These are phyloP conservation scores for Panthera uncia DNA, from an alignment of 2,113 vertebrate genomes.

Conservation along the genomic window DNA sequence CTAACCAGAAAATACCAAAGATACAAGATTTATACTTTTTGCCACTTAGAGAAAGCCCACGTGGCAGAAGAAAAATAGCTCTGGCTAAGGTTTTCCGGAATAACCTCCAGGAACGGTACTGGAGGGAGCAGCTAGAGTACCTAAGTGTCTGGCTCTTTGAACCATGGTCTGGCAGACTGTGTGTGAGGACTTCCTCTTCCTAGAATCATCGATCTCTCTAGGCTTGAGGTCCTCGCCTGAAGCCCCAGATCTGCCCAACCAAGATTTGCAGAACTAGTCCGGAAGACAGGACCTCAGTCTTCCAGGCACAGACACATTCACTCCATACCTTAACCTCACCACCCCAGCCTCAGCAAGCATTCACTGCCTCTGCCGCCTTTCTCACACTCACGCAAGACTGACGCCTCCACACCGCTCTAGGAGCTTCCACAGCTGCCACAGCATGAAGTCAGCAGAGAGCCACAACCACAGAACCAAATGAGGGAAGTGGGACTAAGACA, in stretches of 20 bases:
- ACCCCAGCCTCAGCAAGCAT: not conserved
- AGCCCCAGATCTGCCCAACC: not conserved
- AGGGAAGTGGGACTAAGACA: constrained; percentile 62
- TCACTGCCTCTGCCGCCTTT: not conserved
- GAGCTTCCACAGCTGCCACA: not conserved
- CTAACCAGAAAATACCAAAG: not conserved
- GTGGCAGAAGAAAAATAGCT: not conserved
- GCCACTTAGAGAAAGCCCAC: constrained; percentile 19
- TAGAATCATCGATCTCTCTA: not conserved
- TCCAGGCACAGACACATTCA: not conserved
- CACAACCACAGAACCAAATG: constrained; percentile 35
- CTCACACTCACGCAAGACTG: not conserved
- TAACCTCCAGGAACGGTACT: not conserved
- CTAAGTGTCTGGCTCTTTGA: not conserved
- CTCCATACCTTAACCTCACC: not conserved
- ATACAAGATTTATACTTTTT: not conserved
- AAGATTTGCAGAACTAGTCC: not conserved
- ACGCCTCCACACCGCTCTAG: not conserved
- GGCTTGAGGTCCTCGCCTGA: not conserved
- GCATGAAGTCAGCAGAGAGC: not conserved
- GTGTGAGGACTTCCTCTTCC: not conserved
- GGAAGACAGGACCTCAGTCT: not conserved
- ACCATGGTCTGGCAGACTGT: not conserved
- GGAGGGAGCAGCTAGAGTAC: not conserved
- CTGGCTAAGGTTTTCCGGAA: not conserved